Conservation (phyloP, 2,113 vertebrate species). For the Hippocampus barbouri region DNA sequence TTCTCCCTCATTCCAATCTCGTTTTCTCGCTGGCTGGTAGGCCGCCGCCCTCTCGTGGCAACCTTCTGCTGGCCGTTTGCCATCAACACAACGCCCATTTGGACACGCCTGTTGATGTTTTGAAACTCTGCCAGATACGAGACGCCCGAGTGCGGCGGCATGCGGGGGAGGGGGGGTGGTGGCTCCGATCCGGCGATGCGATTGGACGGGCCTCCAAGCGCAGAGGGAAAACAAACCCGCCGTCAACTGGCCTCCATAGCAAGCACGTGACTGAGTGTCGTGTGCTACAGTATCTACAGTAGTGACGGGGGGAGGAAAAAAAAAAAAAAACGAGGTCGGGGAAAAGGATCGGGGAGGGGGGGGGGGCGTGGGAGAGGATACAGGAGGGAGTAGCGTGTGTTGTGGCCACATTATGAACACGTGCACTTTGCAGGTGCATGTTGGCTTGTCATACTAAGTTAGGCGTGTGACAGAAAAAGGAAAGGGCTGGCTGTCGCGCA, state of each 20-base stretch:
- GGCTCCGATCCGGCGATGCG: conserved; percentile 32
- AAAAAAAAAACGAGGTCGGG: background rate
- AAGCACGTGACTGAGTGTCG: conserved; percentile 37
- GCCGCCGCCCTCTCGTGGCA: conserved; percentile 17
- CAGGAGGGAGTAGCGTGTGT: background rate
- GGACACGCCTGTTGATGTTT: conserved; percentile 56
- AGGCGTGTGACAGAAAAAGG: background rate
- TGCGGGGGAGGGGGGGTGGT: conserved; percentile 37
- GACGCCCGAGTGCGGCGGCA: conserved; percentile 17
- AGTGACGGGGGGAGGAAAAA: background rate
- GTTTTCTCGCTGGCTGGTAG: background rate
- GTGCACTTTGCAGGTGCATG: background rate
- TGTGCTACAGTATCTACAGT: conserved; percentile 23
- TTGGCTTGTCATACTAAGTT: background rate
- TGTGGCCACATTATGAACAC: background rate
- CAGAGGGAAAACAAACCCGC: conserved; percentile 61
- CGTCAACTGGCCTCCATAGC: conserved; percentile 66
- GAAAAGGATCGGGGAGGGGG: background rate
- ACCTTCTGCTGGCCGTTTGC: conserved; percentile 54
- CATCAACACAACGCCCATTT: conserved; percentile 36
- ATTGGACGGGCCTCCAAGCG: conserved; percentile 50
- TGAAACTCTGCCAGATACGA: conserved; percentile 63
- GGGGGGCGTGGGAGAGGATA: background rate
- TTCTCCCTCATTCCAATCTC: background rate
- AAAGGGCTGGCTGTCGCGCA: background rate